A percentile compares a stretch with the other conserved stretches of the same genome.
Evolutionary conservation across 2,113 vertebrate genomes (phyloP).

Genomic region (Rhinolophus sinicus): DNA sequence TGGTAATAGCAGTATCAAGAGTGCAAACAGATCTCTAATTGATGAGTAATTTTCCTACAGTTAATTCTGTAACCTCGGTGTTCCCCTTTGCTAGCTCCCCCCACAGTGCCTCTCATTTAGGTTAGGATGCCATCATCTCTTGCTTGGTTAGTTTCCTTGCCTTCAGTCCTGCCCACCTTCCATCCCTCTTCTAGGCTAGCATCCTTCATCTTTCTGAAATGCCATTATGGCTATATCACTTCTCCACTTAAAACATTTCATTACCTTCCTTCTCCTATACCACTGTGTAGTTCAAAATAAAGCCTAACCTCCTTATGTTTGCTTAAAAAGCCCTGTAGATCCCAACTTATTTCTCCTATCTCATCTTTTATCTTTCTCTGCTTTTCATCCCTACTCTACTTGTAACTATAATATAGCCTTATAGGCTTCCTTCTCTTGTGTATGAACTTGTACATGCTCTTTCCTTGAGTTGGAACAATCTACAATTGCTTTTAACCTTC

Average conservation of each 20-base stretch:
- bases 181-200: neutral
- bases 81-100: neutral
- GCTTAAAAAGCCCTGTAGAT: neutral
- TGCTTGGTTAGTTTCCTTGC: neutral
- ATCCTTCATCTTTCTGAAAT: neutral
- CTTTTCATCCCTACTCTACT: neutral
- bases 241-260: neutral
- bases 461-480: neutral
- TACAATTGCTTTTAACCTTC: neutral
- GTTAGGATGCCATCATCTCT: neutral
- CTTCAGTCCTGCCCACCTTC: neutral
- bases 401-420: neutral
- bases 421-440: neutral
- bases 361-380: neutral
- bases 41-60: neutral
- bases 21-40: slow-evolving; percentile 5
- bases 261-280: neutral
- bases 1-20: neutral
- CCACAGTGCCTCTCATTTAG: neutral
- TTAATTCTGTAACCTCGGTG: neutral
- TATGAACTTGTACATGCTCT: neutral
- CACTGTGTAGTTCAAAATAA: neutral
- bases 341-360: neutral
- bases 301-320: neutral
- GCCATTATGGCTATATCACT: neutral